These are phyloP conservation scores for Dasypus novemcinctus DNA, from an alignment of 2,113 vertebrate species.

Conservation along the genomic window DNA sequence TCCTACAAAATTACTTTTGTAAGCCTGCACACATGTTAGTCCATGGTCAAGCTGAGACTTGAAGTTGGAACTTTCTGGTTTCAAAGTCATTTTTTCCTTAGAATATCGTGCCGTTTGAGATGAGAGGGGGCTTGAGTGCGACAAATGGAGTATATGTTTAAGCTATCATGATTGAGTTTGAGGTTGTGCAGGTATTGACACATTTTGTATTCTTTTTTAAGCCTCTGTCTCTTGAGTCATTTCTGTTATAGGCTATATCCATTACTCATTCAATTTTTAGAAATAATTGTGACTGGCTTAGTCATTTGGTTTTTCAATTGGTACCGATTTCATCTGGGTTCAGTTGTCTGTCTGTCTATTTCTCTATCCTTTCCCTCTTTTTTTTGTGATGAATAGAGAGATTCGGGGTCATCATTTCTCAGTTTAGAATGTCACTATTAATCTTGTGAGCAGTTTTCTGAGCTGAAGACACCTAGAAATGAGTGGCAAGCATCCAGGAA, in stretches of 20 bases:
- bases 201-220: background rate
- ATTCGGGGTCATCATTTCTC: slow-evolving; percentile 40
- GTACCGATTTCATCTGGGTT: background rate
- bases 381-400: slow-evolving; percentile 39
- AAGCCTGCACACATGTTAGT: background rate
- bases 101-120: background rate
- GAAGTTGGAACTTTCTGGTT: background rate
- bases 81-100: background rate
- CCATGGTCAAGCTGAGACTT: background rate
- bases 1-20: too few relatives aligned
- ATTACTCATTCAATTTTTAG: background rate
- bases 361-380: background rate
- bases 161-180: background rate
- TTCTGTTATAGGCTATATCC: background rate
- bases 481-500: slow-evolving; percentile 53
- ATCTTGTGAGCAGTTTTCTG: slow-evolving; percentile 62
- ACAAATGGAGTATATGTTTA: background rate
- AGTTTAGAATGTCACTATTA: slow-evolving; percentile 64
- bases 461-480: slow-evolving; percentile 55
- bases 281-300: background rate
- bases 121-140: background rate
- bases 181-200: background rate
- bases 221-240: background rate
- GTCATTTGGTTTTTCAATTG: background rate
- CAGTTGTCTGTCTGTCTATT: background rate